Percentiles rank a stretch among this genome's conserved stretches.
Evolutionary conservation across 2,888 invertebrate genomes (phyloP).

Genomic region (Miltochrista miniata): DNA sequence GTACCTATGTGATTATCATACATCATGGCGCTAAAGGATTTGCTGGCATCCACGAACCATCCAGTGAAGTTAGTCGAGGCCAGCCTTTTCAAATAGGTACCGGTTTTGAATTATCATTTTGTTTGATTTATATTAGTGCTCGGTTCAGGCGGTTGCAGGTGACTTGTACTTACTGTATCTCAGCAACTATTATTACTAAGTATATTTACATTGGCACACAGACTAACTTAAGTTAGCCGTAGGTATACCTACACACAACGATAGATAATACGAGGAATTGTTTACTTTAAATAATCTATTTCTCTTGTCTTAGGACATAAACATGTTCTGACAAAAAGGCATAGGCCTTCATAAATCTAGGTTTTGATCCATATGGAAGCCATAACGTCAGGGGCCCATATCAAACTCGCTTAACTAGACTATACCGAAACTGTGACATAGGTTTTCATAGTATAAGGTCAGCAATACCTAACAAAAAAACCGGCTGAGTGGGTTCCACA

Average conservation of each 20-base stretch:
- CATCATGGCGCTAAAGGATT: slow-evolving; percentile 72
- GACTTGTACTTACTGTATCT: slow-evolving; percentile 46
- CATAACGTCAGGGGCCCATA: too few species aligned
- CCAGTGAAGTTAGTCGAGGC: slow-evolving; percentile 75
- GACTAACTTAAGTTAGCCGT: not conserved
- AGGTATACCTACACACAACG: not conserved
- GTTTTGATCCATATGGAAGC: too few species aligned
- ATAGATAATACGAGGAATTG: not conserved
- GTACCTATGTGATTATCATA: slow-evolving; percentile 62
- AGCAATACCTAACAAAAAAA: too few species aligned
- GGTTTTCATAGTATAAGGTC: too few species aligned
- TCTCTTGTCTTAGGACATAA: too few species aligned
- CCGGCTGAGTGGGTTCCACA: too few species aligned
- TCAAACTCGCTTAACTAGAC: too few species aligned
- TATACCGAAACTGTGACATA: too few species aligned
- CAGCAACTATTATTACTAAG: slow-evolving; percentile 18
- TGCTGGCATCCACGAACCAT: slow-evolving; percentile 59
- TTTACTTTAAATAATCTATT: too few species aligned
- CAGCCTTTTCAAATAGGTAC: slow-evolving; percentile 80
- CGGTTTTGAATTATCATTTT: slow-evolving; percentile 82
- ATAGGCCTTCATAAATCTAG: too few species aligned
- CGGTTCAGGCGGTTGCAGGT: slow-evolving; percentile 56
- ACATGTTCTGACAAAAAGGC: too few species aligned
- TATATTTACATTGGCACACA: slow-evolving; percentile 15
- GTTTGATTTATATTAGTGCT: slow-evolving; percentile 75